Conservation (phyloP, 1,140 invertebrate species). For the Druon quercuslanigerum region DNA sequence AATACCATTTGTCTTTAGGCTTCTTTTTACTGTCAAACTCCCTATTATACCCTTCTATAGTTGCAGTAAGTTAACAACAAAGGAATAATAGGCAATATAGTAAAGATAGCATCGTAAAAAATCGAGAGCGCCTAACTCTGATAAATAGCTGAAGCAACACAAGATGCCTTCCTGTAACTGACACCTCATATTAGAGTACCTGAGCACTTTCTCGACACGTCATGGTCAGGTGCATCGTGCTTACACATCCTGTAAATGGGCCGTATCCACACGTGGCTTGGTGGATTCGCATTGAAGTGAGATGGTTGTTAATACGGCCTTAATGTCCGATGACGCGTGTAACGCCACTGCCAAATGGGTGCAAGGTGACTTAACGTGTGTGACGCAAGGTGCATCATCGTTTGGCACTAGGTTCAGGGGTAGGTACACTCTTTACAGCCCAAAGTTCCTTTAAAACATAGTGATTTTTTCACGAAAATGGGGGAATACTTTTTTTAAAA, state of each 20-base stretch:
- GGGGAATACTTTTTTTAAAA: too few relatives aligned
- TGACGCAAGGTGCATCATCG: neutral
- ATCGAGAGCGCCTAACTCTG: neutral
- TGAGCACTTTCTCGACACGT: neutral
- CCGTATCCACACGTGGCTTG: neutral
- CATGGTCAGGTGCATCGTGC: slow-evolving; percentile 21
- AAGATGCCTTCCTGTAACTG: neutral
- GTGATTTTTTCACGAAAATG: too few relatives aligned
- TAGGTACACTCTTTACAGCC: neutral
- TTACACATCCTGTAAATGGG: slow-evolving; percentile 5
- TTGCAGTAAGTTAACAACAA: too few relatives aligned
- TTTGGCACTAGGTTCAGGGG: too few relatives aligned
- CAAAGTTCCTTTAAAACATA: too few relatives aligned
- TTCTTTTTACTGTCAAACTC: too few relatives aligned
- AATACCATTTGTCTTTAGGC: too few relatives aligned
- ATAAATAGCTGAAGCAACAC: neutral
- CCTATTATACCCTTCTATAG: too few relatives aligned
- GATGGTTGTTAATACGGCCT: neutral
- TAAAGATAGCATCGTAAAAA: too few relatives aligned
- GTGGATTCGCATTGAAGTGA: neutral
- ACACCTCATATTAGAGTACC: neutral
- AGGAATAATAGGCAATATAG: too few relatives aligned
- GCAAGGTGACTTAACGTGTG: neutral
- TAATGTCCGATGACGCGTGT: slow-evolving; percentile 24
- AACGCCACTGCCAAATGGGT: neutral